A percentile compares a stretch with the other conserved stretches of the same genome.
Evolutionary conservation across 2,888 invertebrate species (phyloP).

Genomic region (Cheilosia soror): DNA sequence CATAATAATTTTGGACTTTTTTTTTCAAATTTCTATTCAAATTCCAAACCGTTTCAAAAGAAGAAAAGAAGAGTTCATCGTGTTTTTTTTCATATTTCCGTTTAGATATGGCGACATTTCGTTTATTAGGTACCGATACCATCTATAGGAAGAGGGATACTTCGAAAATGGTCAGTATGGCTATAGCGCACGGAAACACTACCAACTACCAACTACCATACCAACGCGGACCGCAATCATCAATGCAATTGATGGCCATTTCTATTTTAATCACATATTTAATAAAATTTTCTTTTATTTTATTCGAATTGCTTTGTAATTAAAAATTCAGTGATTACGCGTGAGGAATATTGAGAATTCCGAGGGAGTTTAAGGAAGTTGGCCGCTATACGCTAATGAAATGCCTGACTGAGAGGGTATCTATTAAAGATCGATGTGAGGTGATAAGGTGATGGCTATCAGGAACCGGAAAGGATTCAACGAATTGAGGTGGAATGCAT

Average conservation of each 20-base stretch:
- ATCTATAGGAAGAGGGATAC: slow-evolving; percentile 43
- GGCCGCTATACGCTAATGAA: neutral
- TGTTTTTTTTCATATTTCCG: slow-evolving; percentile 68
- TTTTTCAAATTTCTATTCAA: slow-evolving; percentile 39
- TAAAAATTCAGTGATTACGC: slow-evolving; percentile 52
- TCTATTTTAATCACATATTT: slow-evolving; percentile 73
- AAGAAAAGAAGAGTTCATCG: slow-evolving; percentile 43
- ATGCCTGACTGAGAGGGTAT: neutral
- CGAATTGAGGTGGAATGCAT: neutral
- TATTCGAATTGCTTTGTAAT: slow-evolving; percentile 37
- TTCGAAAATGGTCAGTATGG: slow-evolving; percentile 54
- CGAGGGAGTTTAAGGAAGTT: slow-evolving; percentile 40
- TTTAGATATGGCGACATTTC: slow-evolving; percentile 64
- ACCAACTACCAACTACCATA: neutral
- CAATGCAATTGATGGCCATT: slow-evolving; percentile 66
- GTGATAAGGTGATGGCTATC: slow-evolving; percentile 1
- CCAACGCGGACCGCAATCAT: slow-evolving; percentile 21
- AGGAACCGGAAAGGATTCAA: slow-evolving; percentile 35
- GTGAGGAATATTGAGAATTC: slow-evolving; percentile 45
- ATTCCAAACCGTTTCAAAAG: slow-evolving; percentile 44
- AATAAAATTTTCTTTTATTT: slow-evolving; percentile 61
- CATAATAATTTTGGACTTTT: slow-evolving; percentile 56
- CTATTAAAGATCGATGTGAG: neutral
- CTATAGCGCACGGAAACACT: slow-evolving; percentile 44
- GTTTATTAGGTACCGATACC: slow-evolving; percentile 51